Evolutionary conservation across 2,888 invertebrate species (phyloP).

Genomic region (Dichetophora obliterata): DNA sequence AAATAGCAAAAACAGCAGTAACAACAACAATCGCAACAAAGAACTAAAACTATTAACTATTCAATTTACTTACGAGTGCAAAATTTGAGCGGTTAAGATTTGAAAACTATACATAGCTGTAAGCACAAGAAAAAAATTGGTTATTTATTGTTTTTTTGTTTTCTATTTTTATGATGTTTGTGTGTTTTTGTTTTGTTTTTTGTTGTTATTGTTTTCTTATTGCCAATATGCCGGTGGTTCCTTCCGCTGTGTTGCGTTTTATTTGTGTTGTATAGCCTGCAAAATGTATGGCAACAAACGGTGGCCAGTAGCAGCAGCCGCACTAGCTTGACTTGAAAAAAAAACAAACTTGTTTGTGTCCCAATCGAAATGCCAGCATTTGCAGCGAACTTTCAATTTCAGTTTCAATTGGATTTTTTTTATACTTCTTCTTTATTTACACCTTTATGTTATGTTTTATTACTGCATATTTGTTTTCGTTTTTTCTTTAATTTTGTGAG

Average conservation of each 20-base stretch:
- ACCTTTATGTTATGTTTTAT: not conserved
- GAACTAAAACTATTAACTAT: conserved; percentile 13
- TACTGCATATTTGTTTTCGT: not conserved
- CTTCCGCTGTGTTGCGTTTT: not conserved
- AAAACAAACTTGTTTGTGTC: conserved; percentile 19
- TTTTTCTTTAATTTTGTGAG: not conserved
- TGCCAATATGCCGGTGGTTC: not conserved
- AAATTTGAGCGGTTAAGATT: not conserved
- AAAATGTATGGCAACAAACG: not conserved
- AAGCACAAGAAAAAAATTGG: not conserved
- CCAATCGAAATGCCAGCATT: conserved; percentile 30
- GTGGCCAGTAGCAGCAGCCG: not conserved
- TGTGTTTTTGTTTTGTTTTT: not conserved
- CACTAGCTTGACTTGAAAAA: not conserved
- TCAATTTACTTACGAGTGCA: not conserved
- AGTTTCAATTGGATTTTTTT: conserved; percentile 59
- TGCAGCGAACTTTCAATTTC: conserved; percentile 57
- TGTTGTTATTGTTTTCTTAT: not conserved
- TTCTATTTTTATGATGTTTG: no score
- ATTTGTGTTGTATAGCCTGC: not conserved
- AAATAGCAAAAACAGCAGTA: conserved; percentile 32
- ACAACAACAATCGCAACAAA: not conserved
- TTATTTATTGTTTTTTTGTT: not conserved
- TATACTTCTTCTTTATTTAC: conserved; percentile 43
- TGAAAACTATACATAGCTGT: not conserved